These are phyloP conservation scores for Euura lappo DNA, from an alignment of 1,140 invertebrate genomes.

Conservation along the genomic window DNA sequence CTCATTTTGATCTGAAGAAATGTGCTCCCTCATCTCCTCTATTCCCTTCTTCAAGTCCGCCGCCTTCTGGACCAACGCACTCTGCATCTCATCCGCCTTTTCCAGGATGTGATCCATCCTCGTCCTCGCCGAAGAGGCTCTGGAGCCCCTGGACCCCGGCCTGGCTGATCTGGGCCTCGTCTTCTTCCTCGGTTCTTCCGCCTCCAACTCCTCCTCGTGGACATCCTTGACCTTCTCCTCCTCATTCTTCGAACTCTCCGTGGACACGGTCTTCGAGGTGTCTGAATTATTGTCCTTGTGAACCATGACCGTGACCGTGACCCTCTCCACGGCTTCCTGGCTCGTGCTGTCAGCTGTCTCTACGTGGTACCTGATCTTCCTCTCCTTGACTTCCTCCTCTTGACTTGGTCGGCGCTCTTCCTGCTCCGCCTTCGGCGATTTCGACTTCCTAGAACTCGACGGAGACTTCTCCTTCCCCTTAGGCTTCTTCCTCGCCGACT, in stretches of 20 bases:
- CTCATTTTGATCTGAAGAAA: conserved; percentile 40
- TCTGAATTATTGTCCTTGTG: conserved; percentile 51
- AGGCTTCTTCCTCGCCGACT: conserved; percentile 29
- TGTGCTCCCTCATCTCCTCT: conserved; percentile 49
- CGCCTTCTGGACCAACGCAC: conserved; percentile 40
- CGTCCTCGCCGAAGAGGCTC: neutral
- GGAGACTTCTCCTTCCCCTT: no score
- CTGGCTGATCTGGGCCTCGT: neutral
- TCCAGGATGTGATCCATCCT: conserved; percentile 44
- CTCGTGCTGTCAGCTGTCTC: conserved; percentile 52
- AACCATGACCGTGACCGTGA: conserved; percentile 50
- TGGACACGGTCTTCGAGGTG: conserved; percentile 35
- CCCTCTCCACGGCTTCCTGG: conserved; percentile 50
- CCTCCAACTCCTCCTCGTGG: conserved; percentile 18
- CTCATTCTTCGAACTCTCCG: conserved; percentile 7
- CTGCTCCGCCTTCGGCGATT: neutral
- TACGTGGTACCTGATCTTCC: conserved; percentile 15
- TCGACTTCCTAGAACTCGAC: no score
- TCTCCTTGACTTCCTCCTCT: neutral
- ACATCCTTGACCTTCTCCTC: conserved; percentile 25
- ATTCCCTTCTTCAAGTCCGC: conserved; percentile 48
- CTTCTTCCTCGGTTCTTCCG: neutral
- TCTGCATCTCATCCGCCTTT: conserved; percentile 43
- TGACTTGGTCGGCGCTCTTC: neutral
- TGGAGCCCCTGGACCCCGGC: neutral